phyloP scores from a whole-genome alignment of 2,113 vertebrate species.

The Neomonachus schauinslandi region DNA sequence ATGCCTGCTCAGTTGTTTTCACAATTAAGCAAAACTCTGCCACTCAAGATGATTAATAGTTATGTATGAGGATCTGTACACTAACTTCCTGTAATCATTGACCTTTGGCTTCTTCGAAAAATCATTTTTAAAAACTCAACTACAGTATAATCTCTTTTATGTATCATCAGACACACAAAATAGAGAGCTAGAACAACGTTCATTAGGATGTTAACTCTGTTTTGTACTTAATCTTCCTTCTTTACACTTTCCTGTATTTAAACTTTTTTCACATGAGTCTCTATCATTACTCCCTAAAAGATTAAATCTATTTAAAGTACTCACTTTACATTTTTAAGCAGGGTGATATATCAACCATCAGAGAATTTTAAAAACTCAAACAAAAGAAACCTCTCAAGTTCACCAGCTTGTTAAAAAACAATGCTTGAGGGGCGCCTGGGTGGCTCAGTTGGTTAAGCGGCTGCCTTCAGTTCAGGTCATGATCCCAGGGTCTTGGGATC shows the following conservation, averaged over 20 bases:
- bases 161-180: background rate
- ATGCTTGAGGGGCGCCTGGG: background rate
- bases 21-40: constrained; percentile 10
- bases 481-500: too few relatives aligned
- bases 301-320: constrained; percentile 19
- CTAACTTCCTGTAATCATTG: constrained; percentile 4
- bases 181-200: background rate
- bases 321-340: constrained; percentile 19
- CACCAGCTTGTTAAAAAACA: background rate
- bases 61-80: background rate
- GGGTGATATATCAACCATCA: background rate
- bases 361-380: constrained; percentile 8
- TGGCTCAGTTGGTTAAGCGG: too few relatives aligned
- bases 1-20: background rate
- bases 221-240: constrained; percentile 11
- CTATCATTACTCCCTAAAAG: background rate
- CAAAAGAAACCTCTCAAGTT: constrained; percentile 6
- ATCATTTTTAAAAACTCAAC: background rate
- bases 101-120: background rate
- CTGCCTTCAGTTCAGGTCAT: too few relatives aligned
- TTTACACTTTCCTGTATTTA: background rate
- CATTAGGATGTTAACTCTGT: background rate
- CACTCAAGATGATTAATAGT: background rate
- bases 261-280: background rate
- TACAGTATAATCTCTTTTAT: background rate